phyloP scores from a whole-genome alignment of 2,113 vertebrate genomes.

The Cromileptes altivelis region DNA sequence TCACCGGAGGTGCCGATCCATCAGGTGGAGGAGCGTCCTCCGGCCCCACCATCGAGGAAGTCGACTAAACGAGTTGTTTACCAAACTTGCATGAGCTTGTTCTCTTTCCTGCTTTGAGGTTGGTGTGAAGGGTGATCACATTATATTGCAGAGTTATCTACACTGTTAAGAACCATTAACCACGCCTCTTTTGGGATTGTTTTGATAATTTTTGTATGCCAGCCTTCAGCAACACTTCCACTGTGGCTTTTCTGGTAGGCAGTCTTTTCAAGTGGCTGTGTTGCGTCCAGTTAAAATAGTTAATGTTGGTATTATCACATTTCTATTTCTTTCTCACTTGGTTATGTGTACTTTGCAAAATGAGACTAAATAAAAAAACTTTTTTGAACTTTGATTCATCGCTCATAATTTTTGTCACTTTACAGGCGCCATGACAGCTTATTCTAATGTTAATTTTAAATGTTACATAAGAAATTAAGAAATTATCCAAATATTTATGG shows the following conservation, averaged over 20 bases:
- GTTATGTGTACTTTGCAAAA: neutral
- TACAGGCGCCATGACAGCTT: neutral
- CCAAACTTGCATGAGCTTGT: slow-evolving; percentile 23
- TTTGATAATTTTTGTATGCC: slow-evolving; percentile 11
- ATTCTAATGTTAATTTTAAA: neutral
- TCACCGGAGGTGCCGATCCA: slow-evolving; percentile 69
- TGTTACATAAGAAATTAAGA: neutral
- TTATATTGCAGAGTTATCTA: slow-evolving; percentile 1
- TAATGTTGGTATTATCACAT: slow-evolving; percentile 44
- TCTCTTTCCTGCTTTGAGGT: slow-evolving; percentile 5
- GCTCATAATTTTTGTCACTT: neutral
- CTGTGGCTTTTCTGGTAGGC: slow-evolving; percentile 12
- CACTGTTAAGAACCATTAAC: slow-evolving; percentile 11
- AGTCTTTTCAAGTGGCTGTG: neutral
- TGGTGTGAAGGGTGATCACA: neutral
- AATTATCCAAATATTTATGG: no score
- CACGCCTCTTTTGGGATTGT: neutral
- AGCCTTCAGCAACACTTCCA: slow-evolving; percentile 16
- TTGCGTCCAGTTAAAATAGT: slow-evolving; percentile 49
- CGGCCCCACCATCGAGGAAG: slow-evolving; percentile 85
- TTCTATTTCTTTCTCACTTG: slow-evolving; percentile 12
- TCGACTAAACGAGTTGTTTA: slow-evolving; percentile 71
- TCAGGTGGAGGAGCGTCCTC: slow-evolving; percentile 74
- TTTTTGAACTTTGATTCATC: slow-evolving; percentile 4
- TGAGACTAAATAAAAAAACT: slow-evolving; percentile 47